These are phyloP conservation scores for Chrysotoxum bicinctum DNA, from an alignment of 2,888 invertebrate species.

Conservation along the genomic window DNA sequence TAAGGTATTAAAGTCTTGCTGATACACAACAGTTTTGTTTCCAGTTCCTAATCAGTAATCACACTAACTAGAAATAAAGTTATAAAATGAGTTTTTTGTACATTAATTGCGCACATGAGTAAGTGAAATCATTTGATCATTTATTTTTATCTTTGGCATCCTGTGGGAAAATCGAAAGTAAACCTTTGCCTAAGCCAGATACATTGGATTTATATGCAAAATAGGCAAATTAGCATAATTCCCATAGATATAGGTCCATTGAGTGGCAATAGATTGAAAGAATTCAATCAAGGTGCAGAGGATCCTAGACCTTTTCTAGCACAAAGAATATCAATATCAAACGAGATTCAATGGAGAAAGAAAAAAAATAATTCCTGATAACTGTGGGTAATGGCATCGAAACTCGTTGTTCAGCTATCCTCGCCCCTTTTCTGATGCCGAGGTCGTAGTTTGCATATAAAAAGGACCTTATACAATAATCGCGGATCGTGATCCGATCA, in stretches of 20 bases:
- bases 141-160: conserved; percentile 24
- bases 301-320: conserved; percentile 22
- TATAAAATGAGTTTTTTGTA: conserved; percentile 18
- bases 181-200: conserved; percentile 7
- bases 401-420: conserved; percentile 69
- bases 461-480: conserved; percentile 44
- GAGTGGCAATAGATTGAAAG: conserved; percentile 46
- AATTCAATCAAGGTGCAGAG: conserved; percentile 69
- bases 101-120: conserved; percentile 4
- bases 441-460: conserved; percentile 58
- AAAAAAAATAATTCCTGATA: conserved; percentile 57
- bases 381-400: conserved; percentile 65
- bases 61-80: conserved; percentile 14
- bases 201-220: conserved; percentile 59
- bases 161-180: conserved; percentile 70
- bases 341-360: conserved; percentile 13
- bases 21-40: not conserved
- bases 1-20: not conserved
- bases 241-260: conserved; percentile 54
- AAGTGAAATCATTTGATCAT: conserved; percentile 41
- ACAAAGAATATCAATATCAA: conserved; percentile 70
- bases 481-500: conserved; percentile 71
- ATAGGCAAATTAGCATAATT: conserved; percentile 62
- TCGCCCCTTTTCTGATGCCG: conserved; percentile 55
- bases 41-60: not conserved